Percentiles rank a stretch among this genome's conserved stretches.
Conservation (phyloP, 2,113 vertebrate species). For the Gallinago undulata region DNA sequence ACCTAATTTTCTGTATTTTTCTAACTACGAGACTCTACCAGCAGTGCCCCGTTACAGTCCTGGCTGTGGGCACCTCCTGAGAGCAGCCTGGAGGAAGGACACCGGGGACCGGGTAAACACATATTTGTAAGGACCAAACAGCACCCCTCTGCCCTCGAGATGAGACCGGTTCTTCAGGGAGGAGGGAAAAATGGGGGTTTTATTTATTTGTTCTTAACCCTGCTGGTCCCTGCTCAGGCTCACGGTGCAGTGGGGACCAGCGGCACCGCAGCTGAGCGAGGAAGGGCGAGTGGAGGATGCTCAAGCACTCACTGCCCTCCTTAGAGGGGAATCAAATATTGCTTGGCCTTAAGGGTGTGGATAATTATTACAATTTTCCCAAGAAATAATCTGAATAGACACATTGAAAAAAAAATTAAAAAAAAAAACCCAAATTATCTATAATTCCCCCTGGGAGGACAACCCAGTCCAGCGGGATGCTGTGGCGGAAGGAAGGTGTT, state of each 20-base stretch:
- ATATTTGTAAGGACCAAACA: background rate
- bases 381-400: background rate
- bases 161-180: fast-evolving
- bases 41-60: fast-evolving
- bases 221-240: background rate
- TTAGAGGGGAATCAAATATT: background rate
- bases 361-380: background rate
- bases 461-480: fast-evolving
- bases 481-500: fast-evolving
- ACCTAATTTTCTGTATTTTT: background rate
- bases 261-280: background rate
- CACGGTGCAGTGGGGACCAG: background rate
- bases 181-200: background rate
- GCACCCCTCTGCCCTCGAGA: background rate
- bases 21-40: background rate
- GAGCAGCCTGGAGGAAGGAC: background rate
- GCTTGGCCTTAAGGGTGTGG: background rate
- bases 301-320: background rate
- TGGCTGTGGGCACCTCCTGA: fast-evolving
- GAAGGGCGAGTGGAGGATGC: background rate
- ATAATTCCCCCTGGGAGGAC: background rate
- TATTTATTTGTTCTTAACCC: background rate
- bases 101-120: fast-evolving
- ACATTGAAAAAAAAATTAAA: background rate
- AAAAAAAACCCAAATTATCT: no score